phyloP scores from a whole-genome alignment of 2,888 invertebrate species.

The Ametastegia equiseti region DNA sequence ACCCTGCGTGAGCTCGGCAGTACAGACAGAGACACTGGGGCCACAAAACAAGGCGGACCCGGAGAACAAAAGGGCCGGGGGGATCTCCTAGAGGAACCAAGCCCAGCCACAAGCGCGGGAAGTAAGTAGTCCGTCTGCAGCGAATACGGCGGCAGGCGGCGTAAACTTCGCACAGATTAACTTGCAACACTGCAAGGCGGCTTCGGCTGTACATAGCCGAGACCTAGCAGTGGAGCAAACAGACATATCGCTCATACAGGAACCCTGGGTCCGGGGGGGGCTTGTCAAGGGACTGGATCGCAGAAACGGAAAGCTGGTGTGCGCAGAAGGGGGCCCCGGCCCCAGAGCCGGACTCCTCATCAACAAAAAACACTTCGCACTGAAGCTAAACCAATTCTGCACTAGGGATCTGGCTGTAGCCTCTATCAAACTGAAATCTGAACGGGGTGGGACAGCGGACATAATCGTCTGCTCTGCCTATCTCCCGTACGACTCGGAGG shows the following conservation, averaged over 20 bases:
- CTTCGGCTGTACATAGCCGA: constrained; percentile 39
- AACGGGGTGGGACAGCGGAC: too few relatives aligned
- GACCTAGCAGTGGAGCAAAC: constrained; percentile 47
- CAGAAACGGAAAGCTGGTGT: too few relatives aligned
- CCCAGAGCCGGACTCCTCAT: too few relatives aligned
- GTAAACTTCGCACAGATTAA: constrained; percentile 51
- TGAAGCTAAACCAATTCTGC: neutral
- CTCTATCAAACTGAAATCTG: neutral
- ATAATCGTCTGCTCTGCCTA: too few relatives aligned
- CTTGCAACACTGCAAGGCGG: constrained; percentile 51
- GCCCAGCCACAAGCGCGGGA: neutral
- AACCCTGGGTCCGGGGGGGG: constrained; percentile 52
- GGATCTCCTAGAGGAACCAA: neutral
- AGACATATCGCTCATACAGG: constrained; percentile 23
- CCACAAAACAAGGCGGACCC: neutral
- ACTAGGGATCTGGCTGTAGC: too few relatives aligned
- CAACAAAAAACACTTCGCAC: too few relatives aligned
- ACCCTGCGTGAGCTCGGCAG: neutral
- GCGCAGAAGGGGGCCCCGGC: too few relatives aligned
- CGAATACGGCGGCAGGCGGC: too few relatives aligned
- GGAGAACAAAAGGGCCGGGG: neutral
- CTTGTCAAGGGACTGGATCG: too few relatives aligned
- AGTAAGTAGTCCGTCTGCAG: neutral
- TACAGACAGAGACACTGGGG: neutral
- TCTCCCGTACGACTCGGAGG: too few relatives aligned